These are phyloP conservation scores for Andrena haemorrhoa DNA, from an alignment of 2,888 invertebrate species.

Conservation along the genomic window DNA sequence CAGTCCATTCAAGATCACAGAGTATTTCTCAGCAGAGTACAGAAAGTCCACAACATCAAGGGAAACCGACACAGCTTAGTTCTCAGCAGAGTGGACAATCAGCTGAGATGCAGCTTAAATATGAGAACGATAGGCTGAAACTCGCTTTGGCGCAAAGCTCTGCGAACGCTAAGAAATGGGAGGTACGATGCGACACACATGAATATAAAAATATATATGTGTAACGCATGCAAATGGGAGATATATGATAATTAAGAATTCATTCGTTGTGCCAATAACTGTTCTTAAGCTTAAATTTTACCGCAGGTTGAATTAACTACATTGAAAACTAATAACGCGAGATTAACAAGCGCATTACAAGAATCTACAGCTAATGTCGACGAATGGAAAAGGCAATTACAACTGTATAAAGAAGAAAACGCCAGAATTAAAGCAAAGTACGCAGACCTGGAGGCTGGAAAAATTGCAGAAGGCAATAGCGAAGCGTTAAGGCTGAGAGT, in stretches of 20 bases:
- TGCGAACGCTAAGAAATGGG: conserved; percentile 99
- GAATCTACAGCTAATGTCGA: conserved; percentile 98
- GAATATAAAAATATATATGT: not conserved
- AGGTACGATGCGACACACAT: conserved; percentile 84
- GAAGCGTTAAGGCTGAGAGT: conserved; percentile 91
- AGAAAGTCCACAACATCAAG: conserved; percentile 89
- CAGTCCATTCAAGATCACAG: conserved; percentile 83
- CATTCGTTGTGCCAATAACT: not conserved
- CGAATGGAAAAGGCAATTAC: conserved; percentile 98
- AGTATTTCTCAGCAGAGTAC: conserved; percentile 83
- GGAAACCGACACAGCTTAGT: conserved; percentile 78
- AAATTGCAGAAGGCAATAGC: conserved; percentile 84
- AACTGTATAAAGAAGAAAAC: conserved; percentile 96
- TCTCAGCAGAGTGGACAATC: conserved; percentile 83
- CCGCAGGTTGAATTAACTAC: conserved; percentile 94
- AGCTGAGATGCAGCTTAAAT: conserved; percentile 95
- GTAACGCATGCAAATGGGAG: not conserved
- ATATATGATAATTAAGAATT: not conserved
- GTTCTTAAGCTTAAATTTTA: conserved; percentile 19
- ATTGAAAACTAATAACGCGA: conserved; percentile 97
- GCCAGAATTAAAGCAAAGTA: conserved; percentile 92
- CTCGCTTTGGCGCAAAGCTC: conserved; percentile 98
- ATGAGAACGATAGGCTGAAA: conserved; percentile 98
- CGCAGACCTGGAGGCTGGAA: conserved; percentile 89
- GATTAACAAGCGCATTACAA: conserved; percentile 97